Conservation (phyloP, 2,113 vertebrate species). For the Anoplopoma fimbria region DNA sequence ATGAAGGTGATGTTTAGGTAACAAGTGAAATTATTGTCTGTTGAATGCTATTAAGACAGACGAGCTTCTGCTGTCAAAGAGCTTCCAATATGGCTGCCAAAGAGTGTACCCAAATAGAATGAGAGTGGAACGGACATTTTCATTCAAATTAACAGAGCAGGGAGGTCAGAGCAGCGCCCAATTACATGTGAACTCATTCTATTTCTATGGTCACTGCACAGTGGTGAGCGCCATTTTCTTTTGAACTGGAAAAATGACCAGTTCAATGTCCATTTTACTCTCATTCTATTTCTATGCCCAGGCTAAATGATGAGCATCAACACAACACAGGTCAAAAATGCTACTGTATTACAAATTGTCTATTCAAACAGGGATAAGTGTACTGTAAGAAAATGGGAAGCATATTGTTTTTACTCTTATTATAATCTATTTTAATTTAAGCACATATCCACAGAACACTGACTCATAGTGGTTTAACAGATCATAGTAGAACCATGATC, state of each 20-base stretch:
- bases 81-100: not conserved
- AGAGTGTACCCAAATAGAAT: not conserved
- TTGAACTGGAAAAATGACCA: not conserved
- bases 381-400: not conserved
- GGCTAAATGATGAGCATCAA: too few species aligned
- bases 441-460: too few species aligned
- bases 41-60: not conserved
- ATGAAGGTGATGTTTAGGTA: not conserved
- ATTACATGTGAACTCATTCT: not conserved
- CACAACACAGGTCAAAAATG: too few species aligned
- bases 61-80: not conserved
- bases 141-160: too few species aligned
- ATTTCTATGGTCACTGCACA: not conserved
- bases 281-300: not conserved
- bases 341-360: too few species aligned
- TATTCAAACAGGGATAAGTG: too few species aligned
- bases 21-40: not conserved
- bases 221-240: not conserved
- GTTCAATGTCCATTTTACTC: not conserved
- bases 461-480: too few species aligned
- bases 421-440: not conserved
- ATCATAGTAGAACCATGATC: too few species aligned
- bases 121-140: not conserved
- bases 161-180: not conserved
- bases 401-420: not conserved